Evolutionary conservation across 1,140 invertebrate species (phyloP).

Genomic region (Drosophila oshimai): DNA sequence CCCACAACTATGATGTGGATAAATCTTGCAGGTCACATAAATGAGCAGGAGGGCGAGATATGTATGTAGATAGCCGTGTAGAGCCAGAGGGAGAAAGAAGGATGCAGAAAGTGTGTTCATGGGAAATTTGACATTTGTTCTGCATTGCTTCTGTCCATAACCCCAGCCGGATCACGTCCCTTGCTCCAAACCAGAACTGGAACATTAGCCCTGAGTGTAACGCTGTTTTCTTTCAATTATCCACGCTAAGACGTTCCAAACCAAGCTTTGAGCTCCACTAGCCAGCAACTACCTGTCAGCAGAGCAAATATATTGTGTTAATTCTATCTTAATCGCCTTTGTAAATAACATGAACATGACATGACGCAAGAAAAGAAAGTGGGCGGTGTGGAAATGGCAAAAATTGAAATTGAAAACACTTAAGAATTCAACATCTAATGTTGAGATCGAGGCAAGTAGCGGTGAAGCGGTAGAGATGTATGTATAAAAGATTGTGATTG

Average conservation of each 20-base stretch:
- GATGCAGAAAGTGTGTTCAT: not conserved
- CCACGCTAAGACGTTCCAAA: conserved; percentile 1
- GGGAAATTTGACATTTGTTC: not conserved
- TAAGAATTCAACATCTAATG: not conserved
- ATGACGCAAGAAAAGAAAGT: not conserved
- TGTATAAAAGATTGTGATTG: conserved; percentile 63
- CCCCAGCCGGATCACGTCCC: no score
- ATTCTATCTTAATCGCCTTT: not conserved
- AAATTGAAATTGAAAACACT: not conserved
- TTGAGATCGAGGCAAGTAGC: not conserved
- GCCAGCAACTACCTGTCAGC: not conserved
- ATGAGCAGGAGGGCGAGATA: not conserved
- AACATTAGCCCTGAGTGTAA: no score
- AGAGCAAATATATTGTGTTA: conserved; percentile 1
- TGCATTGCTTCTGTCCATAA: not conserved
- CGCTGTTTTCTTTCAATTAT: not conserved
- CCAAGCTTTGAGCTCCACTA: not conserved
- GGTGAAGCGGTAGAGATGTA: conserved; percentile 14
- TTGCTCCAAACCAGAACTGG: not conserved
- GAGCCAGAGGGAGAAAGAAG: not conserved
- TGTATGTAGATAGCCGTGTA: not conserved
- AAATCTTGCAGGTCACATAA: not conserved
- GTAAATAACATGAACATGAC: not conserved
- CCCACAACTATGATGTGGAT: not conserved
- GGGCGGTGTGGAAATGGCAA: not conserved